Conservation (phyloP, 23 tunicate species). For the Ciona savignyi region DNA sequence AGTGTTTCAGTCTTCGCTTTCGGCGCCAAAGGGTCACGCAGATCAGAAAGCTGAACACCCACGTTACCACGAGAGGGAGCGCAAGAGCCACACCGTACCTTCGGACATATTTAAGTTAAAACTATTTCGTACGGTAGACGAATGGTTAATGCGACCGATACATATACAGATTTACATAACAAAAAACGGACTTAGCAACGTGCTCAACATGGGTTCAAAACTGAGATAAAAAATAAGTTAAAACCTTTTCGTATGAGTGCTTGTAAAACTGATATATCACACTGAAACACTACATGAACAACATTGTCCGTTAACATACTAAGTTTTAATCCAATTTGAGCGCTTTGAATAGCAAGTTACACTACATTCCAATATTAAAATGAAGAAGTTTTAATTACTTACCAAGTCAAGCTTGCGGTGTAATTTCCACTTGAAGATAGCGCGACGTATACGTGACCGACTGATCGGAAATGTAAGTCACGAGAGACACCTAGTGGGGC, state of each 20-base stretch:
- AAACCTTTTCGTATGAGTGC: not conserved
- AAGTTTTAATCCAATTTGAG: too few species aligned
- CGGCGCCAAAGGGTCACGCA: constrained; percentile 55
- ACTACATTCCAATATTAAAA: too few species aligned
- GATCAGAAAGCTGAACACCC: constrained; percentile 74
- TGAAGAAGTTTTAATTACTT: too few species aligned
- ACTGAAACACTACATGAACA: too few species aligned
- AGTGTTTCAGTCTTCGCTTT: constrained; percentile 27
- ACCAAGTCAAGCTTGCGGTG: constrained; percentile 28
- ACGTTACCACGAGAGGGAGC: constrained; percentile 59
- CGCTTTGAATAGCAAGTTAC: too few species aligned
- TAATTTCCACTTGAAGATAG: constrained; percentile 6
- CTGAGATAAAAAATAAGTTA: too few species aligned
- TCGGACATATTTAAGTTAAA: not conserved
- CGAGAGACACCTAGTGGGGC: constrained; percentile 14
- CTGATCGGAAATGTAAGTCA: constrained; percentile 14
- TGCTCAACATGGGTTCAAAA: too few species aligned
- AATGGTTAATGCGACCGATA: too few species aligned
- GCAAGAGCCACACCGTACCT: constrained; percentile 58
- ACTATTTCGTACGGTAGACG: too few species aligned
- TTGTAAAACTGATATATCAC: not conserved
- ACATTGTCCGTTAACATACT: too few species aligned
- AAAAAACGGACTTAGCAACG: too few species aligned
- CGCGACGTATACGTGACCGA: constrained; percentile 66
- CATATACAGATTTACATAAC: too few species aligned